A percentile compares a stretch with the other conserved stretches of the same genome.
These are phyloP conservation scores for Sceloporus tristichus DNA, from an alignment of 2,113 vertebrate genomes.

Conservation along the genomic window DNA sequence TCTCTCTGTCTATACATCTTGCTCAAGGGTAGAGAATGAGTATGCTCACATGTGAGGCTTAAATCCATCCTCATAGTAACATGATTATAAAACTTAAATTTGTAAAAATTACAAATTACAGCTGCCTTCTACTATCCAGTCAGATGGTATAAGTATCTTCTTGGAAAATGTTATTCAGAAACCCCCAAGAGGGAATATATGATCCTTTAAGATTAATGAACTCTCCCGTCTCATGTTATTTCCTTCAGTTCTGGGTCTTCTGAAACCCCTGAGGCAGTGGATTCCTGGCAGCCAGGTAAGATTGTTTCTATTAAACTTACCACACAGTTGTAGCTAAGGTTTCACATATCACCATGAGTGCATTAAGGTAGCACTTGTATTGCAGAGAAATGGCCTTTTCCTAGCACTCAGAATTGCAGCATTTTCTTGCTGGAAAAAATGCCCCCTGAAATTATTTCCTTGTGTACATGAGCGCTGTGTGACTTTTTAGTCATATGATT, in stretches of 20 bases:
- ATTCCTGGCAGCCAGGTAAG: slow-evolving; percentile 29
- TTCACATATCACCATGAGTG: not conserved
- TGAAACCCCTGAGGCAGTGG: not conserved
- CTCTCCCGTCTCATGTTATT: not conserved
- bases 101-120: not conserved
- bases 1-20: not conserved
- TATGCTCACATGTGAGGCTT: not conserved
- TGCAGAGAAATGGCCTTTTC: not conserved
- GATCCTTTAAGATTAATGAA: not conserved
- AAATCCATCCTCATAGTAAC: not conserved
- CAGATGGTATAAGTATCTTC: not conserved
- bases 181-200: not conserved
- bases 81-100: not conserved
- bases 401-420: not conserved
- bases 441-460: not conserved
- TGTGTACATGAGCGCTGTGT: not conserved
- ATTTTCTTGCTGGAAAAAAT: not conserved
- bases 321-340: not conserved
- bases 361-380: not conserved
- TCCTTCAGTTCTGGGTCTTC: slow-evolving; percentile 27
- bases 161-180: not conserved
- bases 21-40: not conserved
- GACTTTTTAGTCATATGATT: not conserved
- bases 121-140: not conserved
- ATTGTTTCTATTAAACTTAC: not conserved